Base-by-base conservation (phyloP, 2,113 vertebrate genomes). In the Pardalotus punctatus region DNA sequence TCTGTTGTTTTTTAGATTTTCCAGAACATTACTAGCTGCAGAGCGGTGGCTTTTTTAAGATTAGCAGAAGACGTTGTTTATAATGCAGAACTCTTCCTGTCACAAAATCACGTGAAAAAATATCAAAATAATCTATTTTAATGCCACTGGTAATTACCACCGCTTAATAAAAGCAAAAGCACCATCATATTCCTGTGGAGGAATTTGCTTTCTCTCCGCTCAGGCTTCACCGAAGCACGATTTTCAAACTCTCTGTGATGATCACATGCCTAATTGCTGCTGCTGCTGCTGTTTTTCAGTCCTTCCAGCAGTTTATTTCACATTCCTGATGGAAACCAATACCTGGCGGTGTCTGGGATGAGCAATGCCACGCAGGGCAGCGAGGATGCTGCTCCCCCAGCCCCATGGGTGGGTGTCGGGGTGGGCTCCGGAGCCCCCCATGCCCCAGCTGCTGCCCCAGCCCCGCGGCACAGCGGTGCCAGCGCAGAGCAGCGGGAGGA, bases 381-480 rank as follows among this genome's bases (percentile, higher is more conserved):
- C 40, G 10, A 12, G 42, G 14, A 42, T 42, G 42, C 42, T 42
- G 42, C 42, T 13, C 12, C 14, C 42, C 12, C 42, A 14, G 14
- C 42, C 6, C 42, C 11, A 14, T 13, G 48, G 25, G 22, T 3
- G 42, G 36, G 33, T 3, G 47, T 10, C 16, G 13, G 0, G 21
- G 56, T 14, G 16, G 6, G 53, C 20, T n/a, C n/a, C 0, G 54
- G 43, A 42, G 42, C 42, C 42, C n/a, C n/a, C n/a, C n/a, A n/a
- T n/a, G n/a, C n/a, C n/a, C n/a, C n/a, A n/a, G n/a, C n/a, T n/a
- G n/a, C n/a, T n/a, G n/a, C n/a, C n/a, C n/a, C n/a, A n/a, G n/a
- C n/a, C n/a, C n/a, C n/a, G n/a, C 40, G 51, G 87, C 80, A 62
- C 91, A 93, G 86, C 93, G 72, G 93, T 74, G 90, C 71, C 67